Evolutionary conservation across 1,140 invertebrate genomes (phyloP), one percentile per base, ranked within the genome.

Genomic region (Drosophila nigrodunni): DNA sequence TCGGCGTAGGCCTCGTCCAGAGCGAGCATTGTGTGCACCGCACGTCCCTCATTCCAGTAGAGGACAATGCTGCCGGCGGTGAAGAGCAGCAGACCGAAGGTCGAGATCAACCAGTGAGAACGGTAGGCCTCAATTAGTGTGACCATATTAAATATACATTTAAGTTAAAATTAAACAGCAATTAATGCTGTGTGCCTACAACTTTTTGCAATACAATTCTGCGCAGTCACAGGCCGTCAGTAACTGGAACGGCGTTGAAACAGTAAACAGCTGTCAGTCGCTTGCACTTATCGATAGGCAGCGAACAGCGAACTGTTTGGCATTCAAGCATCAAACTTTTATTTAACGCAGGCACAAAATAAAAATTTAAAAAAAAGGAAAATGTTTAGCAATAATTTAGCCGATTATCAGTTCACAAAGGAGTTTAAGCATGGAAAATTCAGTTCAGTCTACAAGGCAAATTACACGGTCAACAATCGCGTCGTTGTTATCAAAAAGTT

Each of bases 41-140:
- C 96, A 90, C 94, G 93, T 11, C 95, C 95, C 93, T 97, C 96
- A 92, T 96, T 96, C 95, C 95, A 96, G 83, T 95, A 95, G 49
- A 96, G 92, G 5, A 96, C 91, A 61, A 92, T 94, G 81, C 94
- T 94, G 43, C 95, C 95, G 50, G 89, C 92, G 30, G 92, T 82
- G 91, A 95, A 94, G 30, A 95, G 91, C 41, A 94, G 74, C 18
- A 93, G 86, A 8, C 95, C 95, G 74, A 95, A 94, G 15, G 95
- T 90, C 43, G 94, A 94, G 34, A 94, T 95, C 11, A 95, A 75
- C 95, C 95, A 95, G 59, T 94, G 94, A 70, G 94, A 88, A 79
- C 94, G 94, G 70, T 95, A 95, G 81, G 95, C 94, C 55, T 95
- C 94, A 13, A 75, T 77, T 25, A 95, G 81, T 44, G 93, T 92